A percentile compares a stretch with the other conserved stretches of the same genome.
Conservation (phyloP, 2,888 invertebrate species). For the Plagiodera versicolora region DNA sequence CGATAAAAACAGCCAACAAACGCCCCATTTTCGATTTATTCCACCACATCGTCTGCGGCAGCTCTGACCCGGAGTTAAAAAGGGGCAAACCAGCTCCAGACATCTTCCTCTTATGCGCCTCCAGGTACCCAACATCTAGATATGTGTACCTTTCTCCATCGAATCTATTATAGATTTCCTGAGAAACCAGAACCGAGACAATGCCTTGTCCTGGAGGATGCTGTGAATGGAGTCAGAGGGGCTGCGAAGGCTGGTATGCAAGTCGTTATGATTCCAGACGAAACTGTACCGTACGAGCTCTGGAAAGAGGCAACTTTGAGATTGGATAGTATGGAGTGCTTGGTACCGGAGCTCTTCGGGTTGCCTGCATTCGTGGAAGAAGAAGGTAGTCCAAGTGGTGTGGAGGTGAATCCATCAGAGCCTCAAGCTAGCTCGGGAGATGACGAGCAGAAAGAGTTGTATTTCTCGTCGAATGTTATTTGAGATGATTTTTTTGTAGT, state of each 20-base stretch:
- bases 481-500: no score
- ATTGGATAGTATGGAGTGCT: constrained; percentile 73
- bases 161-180: constrained; percentile 61
- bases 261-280: constrained; percentile 78
- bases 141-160: background rate
- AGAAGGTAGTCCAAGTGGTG: background rate
- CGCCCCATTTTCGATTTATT: constrained; percentile 70
- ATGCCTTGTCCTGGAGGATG: constrained; percentile 89
- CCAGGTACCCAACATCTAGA: constrained; percentile 37
- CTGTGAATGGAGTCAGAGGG: constrained; percentile 82
- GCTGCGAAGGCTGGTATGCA: constrained; percentile 78
- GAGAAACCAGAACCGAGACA: constrained; percentile 65
- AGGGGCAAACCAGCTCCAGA: constrained; percentile 89
- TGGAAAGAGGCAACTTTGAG: constrained; percentile 68
- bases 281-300: constrained; percentile 53
- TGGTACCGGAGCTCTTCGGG: constrained; percentile 84
- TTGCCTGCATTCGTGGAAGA: constrained; percentile 66
- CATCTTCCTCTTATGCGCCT: constrained; percentile 68
- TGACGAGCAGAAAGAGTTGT: no score
- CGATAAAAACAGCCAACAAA: constrained; percentile 67
- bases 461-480: no score
- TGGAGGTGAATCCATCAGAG: background rate
- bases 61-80: constrained; percentile 81
- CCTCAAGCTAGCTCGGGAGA: no score
- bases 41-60: constrained; percentile 77